Percentiles rank a stretch among this genome's conserved stretches.
Evolutionary conservation across 2,888 invertebrate species (phyloP).

Genomic region (Leptinotarsa tumamoca): DNA sequence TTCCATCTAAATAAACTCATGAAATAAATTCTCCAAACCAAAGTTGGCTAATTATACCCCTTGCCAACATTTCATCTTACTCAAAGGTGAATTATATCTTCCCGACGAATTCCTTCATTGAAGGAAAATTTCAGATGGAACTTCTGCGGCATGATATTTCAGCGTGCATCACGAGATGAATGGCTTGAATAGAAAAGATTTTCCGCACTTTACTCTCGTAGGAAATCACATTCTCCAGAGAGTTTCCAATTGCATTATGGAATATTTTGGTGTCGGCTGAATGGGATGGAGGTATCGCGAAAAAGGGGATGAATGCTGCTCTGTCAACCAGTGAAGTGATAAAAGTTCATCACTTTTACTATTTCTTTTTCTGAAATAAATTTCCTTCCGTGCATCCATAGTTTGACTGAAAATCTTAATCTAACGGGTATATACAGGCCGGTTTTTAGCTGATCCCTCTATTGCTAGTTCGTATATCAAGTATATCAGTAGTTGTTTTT

Average conservation of each 20-base stretch:
- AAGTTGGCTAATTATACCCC: conserved; percentile 13
- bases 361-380: not conserved
- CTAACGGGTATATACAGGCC: no score
- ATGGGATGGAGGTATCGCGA: not conserved
- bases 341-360: not conserved
- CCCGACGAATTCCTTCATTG: conserved; percentile 12
- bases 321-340: not conserved
- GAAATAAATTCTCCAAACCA: conserved; percentile 10
- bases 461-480: no score
- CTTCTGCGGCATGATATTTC: conserved; percentile 13
- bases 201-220: conserved; percentile 7
- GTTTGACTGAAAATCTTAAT: no score
- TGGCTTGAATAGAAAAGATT: conserved; percentile 11
- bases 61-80: conserved; percentile 8
- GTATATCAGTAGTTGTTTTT: no score
- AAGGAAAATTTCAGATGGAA: conserved; percentile 16
- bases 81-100: conserved; percentile 9
- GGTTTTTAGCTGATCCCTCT: no score
- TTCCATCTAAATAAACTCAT: conserved; percentile 12
- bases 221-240: not conserved
- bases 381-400: no score
- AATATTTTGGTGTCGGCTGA: conserved; percentile 12
- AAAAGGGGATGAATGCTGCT: not conserved
- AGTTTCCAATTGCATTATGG: conserved; percentile 5
- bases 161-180: conserved; percentile 4